Evolutionary conservation across 2,888 invertebrate species (phyloP), one percentile per base, ranked within the genome.

Genomic region (Netelia inedita): DNA sequence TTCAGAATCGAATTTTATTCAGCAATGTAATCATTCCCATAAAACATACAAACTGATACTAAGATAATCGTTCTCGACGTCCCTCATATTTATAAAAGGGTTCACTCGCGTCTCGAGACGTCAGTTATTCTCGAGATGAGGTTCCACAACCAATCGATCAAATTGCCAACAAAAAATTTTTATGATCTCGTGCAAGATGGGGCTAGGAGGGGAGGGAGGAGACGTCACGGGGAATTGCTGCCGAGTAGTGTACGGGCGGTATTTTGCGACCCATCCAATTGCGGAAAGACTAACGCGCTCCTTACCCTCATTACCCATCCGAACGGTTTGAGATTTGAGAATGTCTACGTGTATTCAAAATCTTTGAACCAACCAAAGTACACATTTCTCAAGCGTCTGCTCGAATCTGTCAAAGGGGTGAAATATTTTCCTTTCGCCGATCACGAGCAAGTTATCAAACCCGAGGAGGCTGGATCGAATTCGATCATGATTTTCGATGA

Each of bases 351-450:
- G 10, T 65, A 75, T 50, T 75, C 50, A 16, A 91, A 88, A 93
- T 93, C 90, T 89, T 66, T 91, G 46, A 85, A 87, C 78, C 91
- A 91, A 83, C 88, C 88, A 43, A 90, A 93, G 89, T 90, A 63
- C 89, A 61, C 83, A 86, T 83, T 91, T 90, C 82, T 87, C 87
- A 53, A 90, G 89, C 68, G 88, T 14, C 53, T 91, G 11, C 65
- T 92, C 10, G 41, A 86, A 6, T 41, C 61, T 9, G 69, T 89
- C n/a, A 79, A 85, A 16, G 88, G 85, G 21, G 79, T 91, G 6
- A 83, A 87, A 9, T 91, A 89, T 87, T 89, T 87, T 46, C 86
- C 59, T 87, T 85, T 85, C 35, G 71, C 59, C 21, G 79, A 82
- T 9, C 87, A 87, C 63, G 87, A 87, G 16, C 83, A 87, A 10